phyloP scores from a whole-genome alignment of 2,888 invertebrate genomes.

The Imbricaverruca yamaguchii region DNA sequence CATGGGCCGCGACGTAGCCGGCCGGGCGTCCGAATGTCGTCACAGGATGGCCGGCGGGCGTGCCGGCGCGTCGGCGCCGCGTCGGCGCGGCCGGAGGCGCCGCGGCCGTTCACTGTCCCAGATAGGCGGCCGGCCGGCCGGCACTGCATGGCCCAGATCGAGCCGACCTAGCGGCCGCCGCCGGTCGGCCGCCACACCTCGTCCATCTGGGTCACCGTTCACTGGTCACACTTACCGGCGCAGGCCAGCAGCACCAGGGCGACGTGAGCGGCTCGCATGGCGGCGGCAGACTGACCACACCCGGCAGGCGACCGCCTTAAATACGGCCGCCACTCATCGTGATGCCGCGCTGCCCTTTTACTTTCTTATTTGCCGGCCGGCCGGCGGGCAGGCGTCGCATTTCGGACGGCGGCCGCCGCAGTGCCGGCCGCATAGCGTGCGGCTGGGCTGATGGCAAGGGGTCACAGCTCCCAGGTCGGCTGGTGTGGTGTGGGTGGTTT shows the following conservation, averaged over 20 bases:
- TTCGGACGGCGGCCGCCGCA: background rate
- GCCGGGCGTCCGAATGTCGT: too few relatives aligned
- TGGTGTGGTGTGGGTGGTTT: too few relatives aligned
- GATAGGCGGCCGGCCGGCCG: background rate
- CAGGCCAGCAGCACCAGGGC: background rate
- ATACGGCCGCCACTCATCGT: slow-evolving; percentile 4
- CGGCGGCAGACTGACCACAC: background rate
- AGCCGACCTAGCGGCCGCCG: background rate
- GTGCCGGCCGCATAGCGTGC: too few relatives aligned
- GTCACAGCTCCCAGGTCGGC: too few relatives aligned
- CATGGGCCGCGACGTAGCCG: too few relatives aligned
- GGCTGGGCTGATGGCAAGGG: too few relatives aligned
- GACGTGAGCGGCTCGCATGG: background rate
- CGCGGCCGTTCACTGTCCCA: background rate
- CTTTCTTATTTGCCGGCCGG: background rate
- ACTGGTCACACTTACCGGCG: background rate
- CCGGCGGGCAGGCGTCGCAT: background rate
- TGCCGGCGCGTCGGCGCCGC: too few relatives aligned
- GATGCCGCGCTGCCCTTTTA: background rate
- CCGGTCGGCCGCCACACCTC: background rate
- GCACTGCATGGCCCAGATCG: too few relatives aligned
- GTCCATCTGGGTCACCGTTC: background rate
- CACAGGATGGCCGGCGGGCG: too few relatives aligned
- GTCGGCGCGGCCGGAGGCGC: too few relatives aligned
- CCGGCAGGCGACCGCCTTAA: slow-evolving; percentile 1